Conservation (phyloP, 2,888 invertebrate genomes). For the Ctenicera cuprea region DNA sequence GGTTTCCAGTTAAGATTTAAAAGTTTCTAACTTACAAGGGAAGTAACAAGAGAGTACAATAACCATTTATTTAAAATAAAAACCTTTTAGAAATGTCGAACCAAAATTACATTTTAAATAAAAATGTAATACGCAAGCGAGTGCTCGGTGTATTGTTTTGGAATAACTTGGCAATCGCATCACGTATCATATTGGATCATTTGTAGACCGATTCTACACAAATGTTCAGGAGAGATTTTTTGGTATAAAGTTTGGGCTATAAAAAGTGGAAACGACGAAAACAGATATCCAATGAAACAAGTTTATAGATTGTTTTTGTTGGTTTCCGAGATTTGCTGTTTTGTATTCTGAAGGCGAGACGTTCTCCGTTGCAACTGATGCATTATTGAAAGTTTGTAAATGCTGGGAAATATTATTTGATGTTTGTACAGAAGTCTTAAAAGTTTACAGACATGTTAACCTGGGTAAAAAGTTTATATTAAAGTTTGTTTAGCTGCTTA, state of each 20-base stretch:
- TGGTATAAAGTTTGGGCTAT: conserved; percentile 49
- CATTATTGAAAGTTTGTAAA: conserved; percentile 59
- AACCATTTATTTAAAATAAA: background rate
- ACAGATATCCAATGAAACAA: conserved; percentile 63
- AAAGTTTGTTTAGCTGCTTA: too few relatives aligned
- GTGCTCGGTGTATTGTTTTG: conserved; percentile 47
- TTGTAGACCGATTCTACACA: conserved; percentile 64
- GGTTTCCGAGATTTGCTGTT: conserved; percentile 52
- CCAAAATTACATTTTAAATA: background rate
- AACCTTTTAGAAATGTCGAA: background rate
- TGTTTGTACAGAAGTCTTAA: background rate
- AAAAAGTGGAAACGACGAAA: conserved; percentile 64
- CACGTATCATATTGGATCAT: conserved; percentile 66
- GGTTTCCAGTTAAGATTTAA: background rate
- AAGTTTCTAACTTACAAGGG: background rate
- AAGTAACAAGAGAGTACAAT: too few relatives aligned
- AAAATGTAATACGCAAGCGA: background rate
- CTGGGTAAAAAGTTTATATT: background rate
- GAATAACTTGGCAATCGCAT: conserved; percentile 58
- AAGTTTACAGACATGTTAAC: background rate
- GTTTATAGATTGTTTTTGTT: conserved; percentile 64
- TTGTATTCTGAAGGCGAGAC: conserved; percentile 59
- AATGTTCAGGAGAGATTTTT: conserved; percentile 62
- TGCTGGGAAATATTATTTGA: conserved; percentile 16
- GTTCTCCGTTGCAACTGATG: conserved; percentile 54